Evolutionary conservation across 1,140 invertebrate genomes (phyloP), one percentile per base, ranked within the genome.

Genomic region (Ceratosolen fusciceps): DNA sequence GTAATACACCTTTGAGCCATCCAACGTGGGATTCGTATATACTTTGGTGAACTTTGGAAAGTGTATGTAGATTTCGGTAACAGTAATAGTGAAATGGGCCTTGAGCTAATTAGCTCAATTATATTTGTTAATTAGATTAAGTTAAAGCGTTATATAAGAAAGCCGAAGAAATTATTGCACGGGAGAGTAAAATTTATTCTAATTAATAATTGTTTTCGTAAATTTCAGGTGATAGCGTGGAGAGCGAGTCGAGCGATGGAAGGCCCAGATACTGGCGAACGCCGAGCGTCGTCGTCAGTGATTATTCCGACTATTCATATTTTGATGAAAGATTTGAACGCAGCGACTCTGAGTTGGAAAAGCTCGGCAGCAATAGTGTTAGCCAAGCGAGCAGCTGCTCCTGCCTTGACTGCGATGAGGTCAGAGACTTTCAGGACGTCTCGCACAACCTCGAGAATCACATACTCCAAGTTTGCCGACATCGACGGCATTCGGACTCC

Each of bases 221-320:
- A 43, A 43, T 12, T 7, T 43, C 39, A 60, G 58, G 87, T 8
- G 91, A 91, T 60, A 84, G 87, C 19, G 84, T 86, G 0, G 88
- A 91, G 71, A 90, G 88, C 80, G 91, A 91, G 77, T 86, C 89
- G 9, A 91, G 86, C n/a, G 91, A 91, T 58, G 91, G 88, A 47
- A 83, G 83, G 52, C 86, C 86, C 0, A 90, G 94, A 1, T 94
- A 92, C 83, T 94, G 94, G 85, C 87, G 95, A 43, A 96, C 95
- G 0, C 95, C 95, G 0, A 95, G 94, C 26, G 95, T 96, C 24
- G 95, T 96, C 4, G 94, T 96, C 1, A 96, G 95, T 82, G 95
- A 96, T 86, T 95, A 96, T 84, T 95, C 94, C 0, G 95, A 96
- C 84, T 95, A 95, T 81, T 90, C 89, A 12, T 88, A 89, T 81